These are phyloP conservation scores for Protobothrops flavoviridis DNA, from an alignment of 2,113 vertebrate genomes.

Conservation along the genomic window DNA sequence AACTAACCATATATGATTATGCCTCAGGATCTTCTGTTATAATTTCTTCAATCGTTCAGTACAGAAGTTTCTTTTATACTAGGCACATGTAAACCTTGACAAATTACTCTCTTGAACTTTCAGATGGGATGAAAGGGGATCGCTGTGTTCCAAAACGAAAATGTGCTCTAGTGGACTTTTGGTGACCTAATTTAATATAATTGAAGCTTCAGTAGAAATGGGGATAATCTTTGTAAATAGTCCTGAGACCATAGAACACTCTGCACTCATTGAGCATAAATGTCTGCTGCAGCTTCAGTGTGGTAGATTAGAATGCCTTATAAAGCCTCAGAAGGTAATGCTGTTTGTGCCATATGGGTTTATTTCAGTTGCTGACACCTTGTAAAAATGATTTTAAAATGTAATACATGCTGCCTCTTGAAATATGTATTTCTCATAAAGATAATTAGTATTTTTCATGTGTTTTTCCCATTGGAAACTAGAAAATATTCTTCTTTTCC, in stretches of 20 bases:
- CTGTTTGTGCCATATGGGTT: not conserved
- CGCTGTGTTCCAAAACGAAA: constrained; percentile 46
- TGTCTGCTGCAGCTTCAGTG: constrained; percentile 15
- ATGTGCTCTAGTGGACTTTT: constrained; percentile 54
- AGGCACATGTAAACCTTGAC: not conserved
- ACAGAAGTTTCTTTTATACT: constrained; percentile 2
- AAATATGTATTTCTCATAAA: constrained; percentile 11
- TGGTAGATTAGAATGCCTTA: constrained; percentile 17
- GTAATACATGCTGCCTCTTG: not conserved
- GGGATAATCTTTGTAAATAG: constrained; percentile 33
- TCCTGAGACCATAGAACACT: constrained; percentile 32
- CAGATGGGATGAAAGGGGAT: constrained; percentile 31
- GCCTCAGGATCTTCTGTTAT: not conserved
- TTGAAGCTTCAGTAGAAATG: constrained; percentile 51
- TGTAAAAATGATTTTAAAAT: constrained; percentile 14
- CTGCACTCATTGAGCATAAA: constrained; percentile 40
- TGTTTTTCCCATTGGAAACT: not conserved
- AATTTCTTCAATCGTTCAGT: constrained; percentile 15
- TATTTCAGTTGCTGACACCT: constrained; percentile 17
- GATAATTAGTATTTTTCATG: not conserved
- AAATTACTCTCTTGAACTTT: constrained; percentile 31
- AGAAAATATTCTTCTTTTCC: not conserved
- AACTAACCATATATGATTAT: not conserved
- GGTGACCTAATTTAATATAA: constrained; percentile 59
- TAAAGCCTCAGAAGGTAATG: constrained; percentile 30